These are phyloP conservation scores for Athalia rosae DNA, from an alignment of 2,888 invertebrate species.

Conservation along the genomic window DNA sequence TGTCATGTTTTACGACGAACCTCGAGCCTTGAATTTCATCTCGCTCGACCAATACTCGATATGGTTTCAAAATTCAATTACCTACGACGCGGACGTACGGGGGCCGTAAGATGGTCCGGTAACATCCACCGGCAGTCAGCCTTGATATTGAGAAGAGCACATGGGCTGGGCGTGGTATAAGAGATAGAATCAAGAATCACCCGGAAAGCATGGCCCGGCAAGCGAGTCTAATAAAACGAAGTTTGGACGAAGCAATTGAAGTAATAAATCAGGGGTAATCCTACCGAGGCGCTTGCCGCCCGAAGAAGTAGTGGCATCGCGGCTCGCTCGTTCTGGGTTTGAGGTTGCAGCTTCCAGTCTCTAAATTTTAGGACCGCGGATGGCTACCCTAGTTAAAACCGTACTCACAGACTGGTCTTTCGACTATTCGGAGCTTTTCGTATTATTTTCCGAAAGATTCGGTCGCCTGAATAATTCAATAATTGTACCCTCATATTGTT, in stretches of 20 bases:
- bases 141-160: conserved; percentile 28
- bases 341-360: conserved; percentile 11
- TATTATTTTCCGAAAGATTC: background rate
- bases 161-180: background rate
- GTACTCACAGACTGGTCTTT: conserved; percentile 43
- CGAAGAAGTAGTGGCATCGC: conserved; percentile 21
- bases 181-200: conserved; percentile 33
- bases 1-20: conserved; percentile 30
- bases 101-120: conserved; percentile 15
- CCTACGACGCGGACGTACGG: background rate
- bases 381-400: conserved; percentile 21
- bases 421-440: conserved; percentile 31
- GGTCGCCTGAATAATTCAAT: background rate
- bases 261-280: conserved; percentile 46
- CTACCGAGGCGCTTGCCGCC: conserved; percentile 29
- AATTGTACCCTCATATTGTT: no score
- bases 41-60: conserved; percentile 31
- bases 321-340: conserved; percentile 4
- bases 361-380: conserved; percentile 4
- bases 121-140: background rate
- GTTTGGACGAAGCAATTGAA: conserved; percentile 47
- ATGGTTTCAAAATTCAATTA: conserved; percentile 40
- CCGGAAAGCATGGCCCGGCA: conserved; percentile 36
- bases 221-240: conserved; percentile 43
- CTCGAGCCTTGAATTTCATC: conserved; percentile 27